Evolutionary conservation across 1,140 invertebrate species (phyloP), one percentile per base, ranked within the genome.

Genomic region (Mycetomoellerius zeteki): DNA sequence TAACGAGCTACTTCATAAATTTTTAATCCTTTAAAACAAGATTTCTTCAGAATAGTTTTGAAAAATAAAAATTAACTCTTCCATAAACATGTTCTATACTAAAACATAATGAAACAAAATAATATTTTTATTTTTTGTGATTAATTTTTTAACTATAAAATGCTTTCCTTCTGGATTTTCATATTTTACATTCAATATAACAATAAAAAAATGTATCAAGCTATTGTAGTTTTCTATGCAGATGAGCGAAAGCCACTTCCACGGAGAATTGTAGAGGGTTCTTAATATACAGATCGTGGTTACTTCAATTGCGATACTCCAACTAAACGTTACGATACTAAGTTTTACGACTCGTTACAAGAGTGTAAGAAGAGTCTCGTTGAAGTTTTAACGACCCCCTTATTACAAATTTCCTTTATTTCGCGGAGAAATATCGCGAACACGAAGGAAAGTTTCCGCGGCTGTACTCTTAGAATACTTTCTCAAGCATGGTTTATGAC

Each of bases 351-450:
- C 54, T 84, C 67, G 69, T 84, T 84, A 75, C 80, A 84, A 75
- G 69, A 75, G 56, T 75, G 69, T 84, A 84, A 75, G 80, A 75
- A 84, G 80, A 84, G 69, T 84, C 69, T 47, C 24, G 80, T 82
- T 67, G 80, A 84, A 84, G 80, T 84, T 84, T 84, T 84, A 84
- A 84, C 80, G 80, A 84, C 54, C 69, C 54, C 69, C 69, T 84
- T 84, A 84, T 84, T 75, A 84, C 80, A 84, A 84, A 85, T 77
- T 85, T 78, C 73, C 82, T 64, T 85, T 85, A 78, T 77, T 85
- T 85, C 52, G 60, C 60, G 30, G 8, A 78, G 82, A 76, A 85
- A 81, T 85, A 78, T 88, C 87, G 58, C 76, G 85, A 82, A 16
- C 67, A 30, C 54, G 69, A 30, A 24, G 30, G 16, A 80, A 84